Evolutionary conservation across 2,113 vertebrate species (phyloP), one percentile per base, ranked within the genome.

Genomic region (Malaclemys terrapin): DNA sequence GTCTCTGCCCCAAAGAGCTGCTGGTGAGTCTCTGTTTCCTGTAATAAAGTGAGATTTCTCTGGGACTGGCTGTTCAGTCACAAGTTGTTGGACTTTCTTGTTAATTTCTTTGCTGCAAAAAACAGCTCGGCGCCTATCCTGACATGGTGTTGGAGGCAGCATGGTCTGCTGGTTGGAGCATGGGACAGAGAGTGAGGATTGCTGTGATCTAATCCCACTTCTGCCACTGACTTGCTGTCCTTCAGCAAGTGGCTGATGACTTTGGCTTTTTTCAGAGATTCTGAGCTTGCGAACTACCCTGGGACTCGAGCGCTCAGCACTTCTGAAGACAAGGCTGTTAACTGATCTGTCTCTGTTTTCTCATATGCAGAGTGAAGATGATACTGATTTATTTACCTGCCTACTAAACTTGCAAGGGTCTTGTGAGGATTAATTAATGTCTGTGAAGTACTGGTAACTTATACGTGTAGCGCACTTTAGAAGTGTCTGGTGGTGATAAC

Each of bases 141-240:
- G 14, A 29, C 0, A 0, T 35, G 25, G 27, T 17, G 24, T 6
- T 22, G 13, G 14, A 19, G 24, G n/a, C 38, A 38, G 6, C 3
- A 7, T 49, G 76, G 45, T 6, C 1, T 4, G 8, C 35, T 42
- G 29, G 0, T 0, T 1, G 1, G 10, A 50, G 24, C 62, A 49
- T 65, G 6, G 35, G n/a, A 3, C 53, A 25, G 38, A 25, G 42
- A 76, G 50, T 25, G 47, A 90, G 80, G 81, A 52, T 81, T 45
- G 72, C 72, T 72, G 4, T 7, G 2, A 29, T 42, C 57, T 35
- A 31, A 69, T 16, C 35, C 82, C 31, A 42, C 56, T 59, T 79
- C 10, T 79, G 76, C 84, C 25, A 47, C 42, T 27, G 42, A 76
- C 22, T 45, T 27, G 42, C 42, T 76, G 10, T 45, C 38, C 75